These are phyloP conservation scores for Muscicapa comitata DNA, from an alignment of 2,797 vertebrate species.

Conservation along the genomic window DNA sequence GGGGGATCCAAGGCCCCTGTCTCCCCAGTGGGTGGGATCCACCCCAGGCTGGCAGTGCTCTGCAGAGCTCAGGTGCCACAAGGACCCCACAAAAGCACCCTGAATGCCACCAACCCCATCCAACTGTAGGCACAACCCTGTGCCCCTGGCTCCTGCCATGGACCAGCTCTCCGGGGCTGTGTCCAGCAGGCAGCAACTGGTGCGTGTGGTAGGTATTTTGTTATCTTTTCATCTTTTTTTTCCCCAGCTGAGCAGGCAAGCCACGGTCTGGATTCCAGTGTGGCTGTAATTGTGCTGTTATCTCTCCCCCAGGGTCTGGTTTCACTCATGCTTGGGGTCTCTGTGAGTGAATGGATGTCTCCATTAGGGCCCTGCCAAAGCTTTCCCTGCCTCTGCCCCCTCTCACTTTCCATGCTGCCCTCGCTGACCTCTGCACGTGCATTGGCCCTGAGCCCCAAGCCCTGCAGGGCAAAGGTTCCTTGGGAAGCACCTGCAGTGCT, in stretches of 20 bases:
- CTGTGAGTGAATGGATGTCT: not conserved
- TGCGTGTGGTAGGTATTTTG: not conserved
- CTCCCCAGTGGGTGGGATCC: not conserved
- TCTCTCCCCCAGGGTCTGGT: slow-evolving; percentile 23
- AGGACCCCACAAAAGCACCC: not conserved
- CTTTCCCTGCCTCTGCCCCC: not conserved
- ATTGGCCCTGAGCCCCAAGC: fast-evolving
- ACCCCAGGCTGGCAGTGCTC: not conserved
- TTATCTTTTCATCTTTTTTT: not conserved
- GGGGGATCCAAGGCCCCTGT: not conserved
- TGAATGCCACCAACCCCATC: not conserved
- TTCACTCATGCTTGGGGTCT: slow-evolving; percentile 14
- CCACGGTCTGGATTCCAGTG: not conserved
- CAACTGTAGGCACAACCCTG: fast-evolving
- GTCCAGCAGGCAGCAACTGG: not conserved
- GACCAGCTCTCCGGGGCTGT: not conserved
- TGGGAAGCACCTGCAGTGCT: not conserved
- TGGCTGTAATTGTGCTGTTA: slow-evolving; percentile 7
- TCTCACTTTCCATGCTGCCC: not conserved
- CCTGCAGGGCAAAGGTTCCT: not conserved
- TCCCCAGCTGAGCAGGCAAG: not conserved
- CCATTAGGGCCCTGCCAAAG: not conserved
- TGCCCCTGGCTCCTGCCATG: not conserved
- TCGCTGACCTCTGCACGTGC: fast-evolving
- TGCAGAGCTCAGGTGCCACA: fast-evolving